These are phyloP conservation scores for Diplodus sargus DNA, from an alignment of 2,797 vertebrate species.

Conservation along the genomic window DNA sequence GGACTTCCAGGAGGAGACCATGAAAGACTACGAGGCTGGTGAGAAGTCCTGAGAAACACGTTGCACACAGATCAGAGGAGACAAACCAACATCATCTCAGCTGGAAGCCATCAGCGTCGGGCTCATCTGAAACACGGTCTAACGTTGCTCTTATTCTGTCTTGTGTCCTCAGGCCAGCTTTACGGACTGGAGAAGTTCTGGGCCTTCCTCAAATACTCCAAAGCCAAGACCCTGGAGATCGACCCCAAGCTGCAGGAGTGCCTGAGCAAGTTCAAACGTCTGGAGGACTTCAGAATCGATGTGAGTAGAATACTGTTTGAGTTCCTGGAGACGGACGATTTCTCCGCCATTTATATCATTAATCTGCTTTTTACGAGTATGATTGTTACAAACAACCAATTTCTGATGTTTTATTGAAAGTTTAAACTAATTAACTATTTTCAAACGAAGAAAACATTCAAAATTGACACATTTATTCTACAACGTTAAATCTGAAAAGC, in stretches of 20 bases:
- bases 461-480: too few relatives aligned
- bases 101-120: background rate
- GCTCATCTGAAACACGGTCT: fast-evolving
- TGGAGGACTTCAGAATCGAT: constrained; percentile 98
- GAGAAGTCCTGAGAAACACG: constrained; percentile 46
- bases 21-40: constrained; percentile 97
- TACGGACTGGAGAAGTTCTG: constrained; percentile 99
- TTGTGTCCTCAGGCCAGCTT: constrained; percentile 89
- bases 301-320: constrained; percentile 82
- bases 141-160: background rate
- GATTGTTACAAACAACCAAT: too few relatives aligned
- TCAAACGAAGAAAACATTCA: too few relatives aligned
- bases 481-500: too few relatives aligned
- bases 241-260: constrained; percentile 94
- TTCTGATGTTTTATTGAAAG: too few relatives aligned
- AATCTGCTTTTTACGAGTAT: too few relatives aligned
- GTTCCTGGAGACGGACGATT: too few relatives aligned
- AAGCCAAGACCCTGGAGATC: constrained; percentile 96
- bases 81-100: background rate
- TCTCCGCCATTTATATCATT: too few relatives aligned
- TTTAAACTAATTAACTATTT: too few relatives aligned
- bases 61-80: background rate
- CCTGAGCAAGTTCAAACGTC: constrained; percentile 95
- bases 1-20: constrained; percentile 98
- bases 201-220: constrained; percentile 99